Evolutionary conservation across 2,113 vertebrate species (phyloP).

Genomic region (Ia io): DNA sequence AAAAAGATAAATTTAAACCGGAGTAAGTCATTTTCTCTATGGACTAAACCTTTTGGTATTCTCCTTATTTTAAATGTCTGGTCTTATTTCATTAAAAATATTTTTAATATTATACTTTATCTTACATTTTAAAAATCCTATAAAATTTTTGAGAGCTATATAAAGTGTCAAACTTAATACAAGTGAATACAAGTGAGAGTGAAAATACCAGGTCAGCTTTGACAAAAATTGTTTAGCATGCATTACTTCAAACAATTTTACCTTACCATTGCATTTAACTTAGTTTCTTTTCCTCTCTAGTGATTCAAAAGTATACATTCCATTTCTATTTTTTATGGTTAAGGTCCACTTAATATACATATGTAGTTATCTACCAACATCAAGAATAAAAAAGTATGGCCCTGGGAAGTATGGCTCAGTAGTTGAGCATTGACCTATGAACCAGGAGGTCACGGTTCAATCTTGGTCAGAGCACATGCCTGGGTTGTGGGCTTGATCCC

Average conservation of each 20-base stretch:
- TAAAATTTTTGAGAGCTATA: neutral
- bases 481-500: too few relatives aligned
- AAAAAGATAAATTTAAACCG: neutral
- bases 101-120: neutral
- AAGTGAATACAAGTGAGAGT: neutral
- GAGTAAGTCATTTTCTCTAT: neutral
- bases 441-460: too few relatives aligned
- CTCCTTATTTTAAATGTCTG: conserved; percentile 16
- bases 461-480: too few relatives aligned
- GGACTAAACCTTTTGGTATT: neutral
- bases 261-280: neutral
- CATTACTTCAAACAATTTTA: conserved; percentile 1
- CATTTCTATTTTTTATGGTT: neutral
- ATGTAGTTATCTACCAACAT: neutral
- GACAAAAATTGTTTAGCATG: neutral
- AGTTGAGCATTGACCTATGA: too few relatives aligned
- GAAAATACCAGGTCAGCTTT: neutral
- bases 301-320: neutral
- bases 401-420: neutral
- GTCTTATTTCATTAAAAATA: neutral
- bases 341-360: neutral
- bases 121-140: neutral
- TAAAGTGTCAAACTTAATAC: neutral
- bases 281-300: neutral
- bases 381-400: neutral